Conservation (phyloP, 2,797 vertebrate genomes). For the Acridotheres tristis region DNA sequence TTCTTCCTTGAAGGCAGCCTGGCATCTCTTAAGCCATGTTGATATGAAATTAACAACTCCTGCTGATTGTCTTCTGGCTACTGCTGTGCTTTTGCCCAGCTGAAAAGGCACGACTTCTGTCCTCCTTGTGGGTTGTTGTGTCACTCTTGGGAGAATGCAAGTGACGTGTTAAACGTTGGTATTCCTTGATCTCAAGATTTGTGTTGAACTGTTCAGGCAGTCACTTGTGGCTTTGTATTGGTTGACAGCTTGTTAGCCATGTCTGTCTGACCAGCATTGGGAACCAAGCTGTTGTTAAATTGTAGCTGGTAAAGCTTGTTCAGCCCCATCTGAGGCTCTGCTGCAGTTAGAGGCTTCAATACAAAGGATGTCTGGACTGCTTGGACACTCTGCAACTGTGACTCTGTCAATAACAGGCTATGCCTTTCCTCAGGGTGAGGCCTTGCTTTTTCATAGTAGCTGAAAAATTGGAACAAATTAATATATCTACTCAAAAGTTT, state of each 20-base stretch:
- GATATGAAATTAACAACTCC: background rate
- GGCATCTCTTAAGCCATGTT: background rate
- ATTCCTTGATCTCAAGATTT: background rate
- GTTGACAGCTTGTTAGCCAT: background rate
- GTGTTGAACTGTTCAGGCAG: background rate
- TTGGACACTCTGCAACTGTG: background rate
- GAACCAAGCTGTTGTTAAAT: background rate
- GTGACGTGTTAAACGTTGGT: background rate
- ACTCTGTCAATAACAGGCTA: background rate
- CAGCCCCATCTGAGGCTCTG: background rate
- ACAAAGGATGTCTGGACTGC: background rate
- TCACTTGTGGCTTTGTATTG: background rate
- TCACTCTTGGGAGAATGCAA: background rate
- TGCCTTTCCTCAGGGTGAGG: background rate
- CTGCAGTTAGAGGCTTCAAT: background rate
- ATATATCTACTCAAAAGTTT: background rate
- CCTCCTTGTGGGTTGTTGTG: background rate
- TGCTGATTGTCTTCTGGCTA: background rate
- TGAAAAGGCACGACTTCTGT: background rate
- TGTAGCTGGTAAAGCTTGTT: background rate
- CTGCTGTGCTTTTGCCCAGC: background rate
- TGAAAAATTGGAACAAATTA: background rate
- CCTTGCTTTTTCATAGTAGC: background rate
- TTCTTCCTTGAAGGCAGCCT: background rate
- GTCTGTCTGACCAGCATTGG: background rate